Base-by-base conservation (phyloP, 2,888 invertebrate species). In the Tinea semifulvella region DNA sequence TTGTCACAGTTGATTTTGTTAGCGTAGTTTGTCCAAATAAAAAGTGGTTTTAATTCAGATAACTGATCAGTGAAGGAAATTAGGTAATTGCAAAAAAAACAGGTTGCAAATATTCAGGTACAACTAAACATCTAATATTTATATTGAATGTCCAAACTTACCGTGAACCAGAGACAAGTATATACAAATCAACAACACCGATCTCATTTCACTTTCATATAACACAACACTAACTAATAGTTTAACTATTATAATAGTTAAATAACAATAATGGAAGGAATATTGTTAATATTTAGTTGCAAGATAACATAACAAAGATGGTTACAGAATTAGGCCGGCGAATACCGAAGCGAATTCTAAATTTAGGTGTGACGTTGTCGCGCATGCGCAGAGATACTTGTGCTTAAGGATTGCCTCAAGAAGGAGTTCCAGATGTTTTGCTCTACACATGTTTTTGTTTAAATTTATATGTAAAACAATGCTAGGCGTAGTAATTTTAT, bases 281-380 rank as follows among this genome's bases (percentile, higher is more conserved):
- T n/a, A n/a, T n/a, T n/a, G n/a, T n/a, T n/a, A n/a, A n/a, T n/a
- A n/a, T n/a, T n/a, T n/a, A n/a, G n/a, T n/a, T n/a, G n/a, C n/a
- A n/a, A 26, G 26, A 26, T 26, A 26, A 31, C 31, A 11, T 31
- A 31, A 31, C 31, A 31, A 31, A 14, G 31, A 31, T 31, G 3
- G 7, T 2, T 31, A 11, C 65, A 54, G 63, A 73, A 73, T 72
- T 76, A 69, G 75, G 68, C 56, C 69, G 64, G 66, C 60, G 53
- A 67, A 69, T 69, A 65, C 65, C 60, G 65, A 57, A 64, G 65
- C 63, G 63, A 60, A 47, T 56, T 69, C 76, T 79, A 79, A 70
- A 70, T 76, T 76, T 79, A 79, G 74, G 72, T 61, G 63, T 53
- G 11, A 40, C 55, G 61, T 59, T 63, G 57, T 60, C 59, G 20